Evolutionary conservation across 2,113 vertebrate species (phyloP).

Genomic region (Ophthalmolycus amberensis): DNA sequence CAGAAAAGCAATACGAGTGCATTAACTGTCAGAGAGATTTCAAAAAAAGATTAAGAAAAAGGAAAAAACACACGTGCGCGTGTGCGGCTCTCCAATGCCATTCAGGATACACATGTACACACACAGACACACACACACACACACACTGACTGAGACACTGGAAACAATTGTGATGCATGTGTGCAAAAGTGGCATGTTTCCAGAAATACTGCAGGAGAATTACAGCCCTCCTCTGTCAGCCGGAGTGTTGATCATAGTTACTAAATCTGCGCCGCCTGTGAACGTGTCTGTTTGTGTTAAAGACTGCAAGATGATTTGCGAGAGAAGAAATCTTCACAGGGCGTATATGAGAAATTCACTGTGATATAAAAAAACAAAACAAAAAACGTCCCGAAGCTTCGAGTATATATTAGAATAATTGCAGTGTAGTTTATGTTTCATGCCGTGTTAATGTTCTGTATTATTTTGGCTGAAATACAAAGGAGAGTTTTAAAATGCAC

Average conservation of each 20-base stretch:
- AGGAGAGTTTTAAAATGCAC: conserved; percentile 15
- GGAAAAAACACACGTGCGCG: not conserved
- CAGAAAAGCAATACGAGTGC: conserved; percentile 16
- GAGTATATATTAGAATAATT: conserved; percentile 39
- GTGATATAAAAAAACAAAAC: not conserved
- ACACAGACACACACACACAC: not conserved
- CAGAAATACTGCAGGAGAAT: conserved; percentile 57
- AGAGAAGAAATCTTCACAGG: conserved; percentile 36
- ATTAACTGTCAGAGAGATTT: conserved; percentile 14
- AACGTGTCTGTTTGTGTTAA: conserved; percentile 41
- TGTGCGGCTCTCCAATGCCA: conserved; percentile 6
- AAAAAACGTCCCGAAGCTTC: conserved; percentile 8
- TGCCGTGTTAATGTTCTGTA: conserved; percentile 24
- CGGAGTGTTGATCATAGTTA: conserved; percentile 49
- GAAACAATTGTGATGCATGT: conserved; percentile 24
- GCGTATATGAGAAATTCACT: conserved; percentile 30
- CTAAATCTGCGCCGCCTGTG: conserved; percentile 44
- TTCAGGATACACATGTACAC: not conserved
- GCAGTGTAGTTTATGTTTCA: conserved; percentile 18
- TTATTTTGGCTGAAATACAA: conserved; percentile 15
- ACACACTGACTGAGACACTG: conserved; percentile 7
- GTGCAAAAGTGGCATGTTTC: conserved; percentile 40
- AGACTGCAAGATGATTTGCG: conserved; percentile 48
- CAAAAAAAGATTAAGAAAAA: not conserved
- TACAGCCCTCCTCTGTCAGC: conserved; percentile 43